phyloP scores from a whole-genome alignment of 2,113 vertebrate genomes.

The Melozone crissalis region DNA sequence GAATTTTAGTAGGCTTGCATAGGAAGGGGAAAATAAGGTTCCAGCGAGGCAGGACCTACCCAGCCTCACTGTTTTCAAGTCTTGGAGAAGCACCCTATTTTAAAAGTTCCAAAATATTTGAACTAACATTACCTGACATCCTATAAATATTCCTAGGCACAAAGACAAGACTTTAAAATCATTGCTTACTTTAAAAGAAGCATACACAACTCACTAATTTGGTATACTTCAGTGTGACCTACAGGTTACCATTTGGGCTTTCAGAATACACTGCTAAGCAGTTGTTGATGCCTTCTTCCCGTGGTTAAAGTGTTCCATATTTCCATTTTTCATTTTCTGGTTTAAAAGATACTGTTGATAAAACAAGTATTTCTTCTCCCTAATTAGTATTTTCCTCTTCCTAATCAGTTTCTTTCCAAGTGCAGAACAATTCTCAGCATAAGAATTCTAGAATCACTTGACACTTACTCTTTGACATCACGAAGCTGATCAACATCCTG shows the following conservation, averaged over 20 bases:
- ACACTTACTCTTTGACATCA: constrained; percentile 97
- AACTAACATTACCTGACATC: neutral
- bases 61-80: neutral
- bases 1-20: neutral
- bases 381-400: neutral
- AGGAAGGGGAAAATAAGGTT: neutral
- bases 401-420: neutral
- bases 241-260: neutral
- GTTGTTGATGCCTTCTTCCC: neutral
- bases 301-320: neutral
- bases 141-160: neutral
- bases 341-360: neutral
- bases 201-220: neutral
- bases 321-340: neutral
- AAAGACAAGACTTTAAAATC: neutral
- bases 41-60: neutral
- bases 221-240: neutral
- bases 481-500: constrained; percentile 96
- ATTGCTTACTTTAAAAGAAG: neutral
- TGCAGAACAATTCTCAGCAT: neutral
- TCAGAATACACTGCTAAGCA: neutral
- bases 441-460: neutral
- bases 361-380: neutral
- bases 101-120: neutral
- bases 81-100: neutral